Conservation (phyloP, 2,888 invertebrate genomes). For the Chorisops tibialis region DNA sequence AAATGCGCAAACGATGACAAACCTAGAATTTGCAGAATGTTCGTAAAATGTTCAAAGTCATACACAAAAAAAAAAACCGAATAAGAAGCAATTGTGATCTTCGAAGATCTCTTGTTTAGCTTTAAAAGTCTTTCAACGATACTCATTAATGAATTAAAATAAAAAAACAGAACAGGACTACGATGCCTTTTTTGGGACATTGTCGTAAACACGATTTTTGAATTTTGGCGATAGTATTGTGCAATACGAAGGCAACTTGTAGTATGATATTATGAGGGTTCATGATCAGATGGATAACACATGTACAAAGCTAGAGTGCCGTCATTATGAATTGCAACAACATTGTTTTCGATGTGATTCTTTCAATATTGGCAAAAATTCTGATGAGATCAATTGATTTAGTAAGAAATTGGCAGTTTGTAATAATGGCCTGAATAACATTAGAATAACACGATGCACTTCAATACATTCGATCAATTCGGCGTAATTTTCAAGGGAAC, state of each 20-base stretch:
- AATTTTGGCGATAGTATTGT: background rate
- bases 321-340: constrained; percentile 1
- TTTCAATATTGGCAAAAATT: background rate
- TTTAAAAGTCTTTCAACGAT: constrained; percentile 2
- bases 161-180: constrained; percentile 9
- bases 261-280: background rate
- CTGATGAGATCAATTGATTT: background rate
- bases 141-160: constrained; percentile 10
- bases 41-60: too few species aligned
- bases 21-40: too few species aligned
- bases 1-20: too few species aligned
- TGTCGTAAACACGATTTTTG: constrained; percentile 20
- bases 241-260: background rate
- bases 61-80: too few species aligned
- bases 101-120: background rate
- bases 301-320: background rate
- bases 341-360: constrained; percentile 7
- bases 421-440: too few species aligned
- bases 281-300: background rate
- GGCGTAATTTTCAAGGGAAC: background rate
- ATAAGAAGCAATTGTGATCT: background rate
- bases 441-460: background rate
- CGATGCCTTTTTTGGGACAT: background rate
- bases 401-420: too few species aligned
- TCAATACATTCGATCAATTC: constrained; percentile 1